Percentiles rank a stretch among this genome's conserved stretches.
Conservation (phyloP, 2,113 vertebrate species). For the Notiomystis cincta region DNA sequence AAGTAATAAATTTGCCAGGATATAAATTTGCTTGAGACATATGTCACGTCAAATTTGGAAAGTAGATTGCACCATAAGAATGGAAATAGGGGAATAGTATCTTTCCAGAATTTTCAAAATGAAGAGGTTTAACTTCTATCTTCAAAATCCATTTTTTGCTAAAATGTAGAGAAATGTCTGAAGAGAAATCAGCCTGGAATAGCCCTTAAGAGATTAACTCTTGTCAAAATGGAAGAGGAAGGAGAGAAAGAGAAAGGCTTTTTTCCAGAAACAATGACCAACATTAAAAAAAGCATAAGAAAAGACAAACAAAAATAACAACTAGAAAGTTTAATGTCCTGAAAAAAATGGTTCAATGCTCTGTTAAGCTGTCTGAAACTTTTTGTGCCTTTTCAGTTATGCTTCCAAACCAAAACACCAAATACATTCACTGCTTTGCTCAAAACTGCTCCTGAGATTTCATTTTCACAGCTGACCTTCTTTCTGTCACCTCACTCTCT, state of each 20-base stretch:
- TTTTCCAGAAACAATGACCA: not conserved
- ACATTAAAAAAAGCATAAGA: not conserved
- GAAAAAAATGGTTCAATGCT: not conserved
- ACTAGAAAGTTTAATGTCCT: not conserved
- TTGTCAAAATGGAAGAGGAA: not conserved
- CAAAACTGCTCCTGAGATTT: not conserved
- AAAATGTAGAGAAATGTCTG: not conserved
- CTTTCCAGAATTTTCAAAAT: not conserved
- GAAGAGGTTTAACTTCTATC: not conserved
- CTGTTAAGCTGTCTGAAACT: not conserved
- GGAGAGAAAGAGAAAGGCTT: not conserved
- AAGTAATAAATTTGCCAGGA: not conserved
- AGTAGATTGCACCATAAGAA: not conserved
- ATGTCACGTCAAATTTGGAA: not conserved
- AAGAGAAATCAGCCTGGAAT: not conserved
- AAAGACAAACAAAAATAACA: not conserved
- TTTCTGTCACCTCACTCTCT: not conserved
- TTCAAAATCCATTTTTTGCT: not conserved
- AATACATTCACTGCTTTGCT: not conserved
- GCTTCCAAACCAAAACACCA: not conserved
- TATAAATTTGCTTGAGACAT: not conserved
- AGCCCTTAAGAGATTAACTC: not conserved
- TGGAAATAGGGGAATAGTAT: not conserved
- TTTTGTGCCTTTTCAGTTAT: not conserved
- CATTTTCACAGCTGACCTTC: not conserved